A percentile compares a stretch with the other conserved stretches of the same genome.
Evolutionary conservation across 2,113 vertebrate species (phyloP).

Genomic region (Colaptes auratus): DNA sequence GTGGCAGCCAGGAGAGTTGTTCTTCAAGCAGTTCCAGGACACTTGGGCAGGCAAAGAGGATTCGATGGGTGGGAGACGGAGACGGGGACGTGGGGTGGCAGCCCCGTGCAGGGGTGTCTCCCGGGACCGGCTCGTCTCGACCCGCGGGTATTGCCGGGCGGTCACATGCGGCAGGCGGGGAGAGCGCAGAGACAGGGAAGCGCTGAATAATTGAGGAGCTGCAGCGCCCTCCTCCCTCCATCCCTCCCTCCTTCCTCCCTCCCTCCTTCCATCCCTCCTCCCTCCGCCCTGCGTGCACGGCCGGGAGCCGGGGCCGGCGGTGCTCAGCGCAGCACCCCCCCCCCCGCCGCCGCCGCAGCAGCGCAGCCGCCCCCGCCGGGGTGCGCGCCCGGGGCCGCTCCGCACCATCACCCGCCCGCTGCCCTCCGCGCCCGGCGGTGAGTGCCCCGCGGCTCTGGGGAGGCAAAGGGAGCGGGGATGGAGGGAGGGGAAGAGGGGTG

Average conservation of each 20-base stretch:
- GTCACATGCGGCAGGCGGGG: constrained; percentile 42
- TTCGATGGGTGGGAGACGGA: background rate
- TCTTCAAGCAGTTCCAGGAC: background rate
- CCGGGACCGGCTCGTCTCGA: background rate
- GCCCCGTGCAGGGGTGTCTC: background rate
- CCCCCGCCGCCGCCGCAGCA: background rate
- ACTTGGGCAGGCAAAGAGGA: background rate
- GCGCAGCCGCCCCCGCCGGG: background rate
- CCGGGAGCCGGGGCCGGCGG: background rate
- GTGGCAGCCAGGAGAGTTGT: background rate
- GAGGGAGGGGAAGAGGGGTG: background rate
- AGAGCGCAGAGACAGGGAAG: background rate
- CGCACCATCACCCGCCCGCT: background rate
- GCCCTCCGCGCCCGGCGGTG: background rate
- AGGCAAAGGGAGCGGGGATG: background rate
- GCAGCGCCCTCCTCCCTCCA: constrained; percentile 38
- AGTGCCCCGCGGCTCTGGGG: background rate
- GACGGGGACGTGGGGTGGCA: background rate
- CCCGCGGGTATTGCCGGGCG: background rate
- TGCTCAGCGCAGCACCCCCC: background rate
- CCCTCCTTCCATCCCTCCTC: background rate
- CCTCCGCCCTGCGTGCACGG: background rate
- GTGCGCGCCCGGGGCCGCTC: background rate
- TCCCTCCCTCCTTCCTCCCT: background rate
- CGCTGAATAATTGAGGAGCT: constrained; percentile 75